Evolutionary conservation across 1,140 invertebrate genomes (phyloP).

Genomic region (Lepidurus apus): DNA sequence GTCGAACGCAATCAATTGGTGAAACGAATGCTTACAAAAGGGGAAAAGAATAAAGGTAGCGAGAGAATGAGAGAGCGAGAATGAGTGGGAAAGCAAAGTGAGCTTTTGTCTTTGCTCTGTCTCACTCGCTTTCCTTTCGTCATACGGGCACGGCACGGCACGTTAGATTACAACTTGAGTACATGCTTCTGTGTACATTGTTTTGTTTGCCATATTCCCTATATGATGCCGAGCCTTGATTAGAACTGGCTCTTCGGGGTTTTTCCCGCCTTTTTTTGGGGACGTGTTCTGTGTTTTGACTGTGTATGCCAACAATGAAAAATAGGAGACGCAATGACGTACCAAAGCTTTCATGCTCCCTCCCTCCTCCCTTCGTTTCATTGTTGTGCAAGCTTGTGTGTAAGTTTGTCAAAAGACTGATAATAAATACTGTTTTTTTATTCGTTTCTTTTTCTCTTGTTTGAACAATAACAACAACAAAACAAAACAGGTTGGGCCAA

Average conservation of each 20-base stretch:
- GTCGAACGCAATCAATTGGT: background rate
- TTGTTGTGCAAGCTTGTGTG: too few species aligned
- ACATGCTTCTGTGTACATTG: background rate
- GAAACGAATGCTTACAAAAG: background rate
- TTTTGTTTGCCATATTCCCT: background rate
- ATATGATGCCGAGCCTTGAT: background rate
- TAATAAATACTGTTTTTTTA: too few species aligned
- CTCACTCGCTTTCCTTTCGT: background rate
- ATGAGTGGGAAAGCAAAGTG: background rate
- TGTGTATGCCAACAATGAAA: background rate
- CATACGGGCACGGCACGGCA: background rate
- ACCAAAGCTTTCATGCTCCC: background rate
- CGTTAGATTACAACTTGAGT: background rate
- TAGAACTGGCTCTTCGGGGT: background rate
- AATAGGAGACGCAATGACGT: background rate
- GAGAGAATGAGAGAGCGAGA: background rate
- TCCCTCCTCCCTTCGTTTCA: too few species aligned
- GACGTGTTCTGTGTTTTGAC: background rate
- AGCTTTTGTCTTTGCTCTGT: background rate
- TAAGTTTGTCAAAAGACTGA: too few species aligned
- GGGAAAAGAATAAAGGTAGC: background rate
- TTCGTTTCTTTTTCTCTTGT: too few species aligned
- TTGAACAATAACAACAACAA: too few species aligned
- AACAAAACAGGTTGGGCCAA: conserved; percentile 69
- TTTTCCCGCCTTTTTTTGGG: background rate